Base-by-base conservation (phyloP, 1,140 invertebrate species). In the Drosophila ambigua region DNA sequence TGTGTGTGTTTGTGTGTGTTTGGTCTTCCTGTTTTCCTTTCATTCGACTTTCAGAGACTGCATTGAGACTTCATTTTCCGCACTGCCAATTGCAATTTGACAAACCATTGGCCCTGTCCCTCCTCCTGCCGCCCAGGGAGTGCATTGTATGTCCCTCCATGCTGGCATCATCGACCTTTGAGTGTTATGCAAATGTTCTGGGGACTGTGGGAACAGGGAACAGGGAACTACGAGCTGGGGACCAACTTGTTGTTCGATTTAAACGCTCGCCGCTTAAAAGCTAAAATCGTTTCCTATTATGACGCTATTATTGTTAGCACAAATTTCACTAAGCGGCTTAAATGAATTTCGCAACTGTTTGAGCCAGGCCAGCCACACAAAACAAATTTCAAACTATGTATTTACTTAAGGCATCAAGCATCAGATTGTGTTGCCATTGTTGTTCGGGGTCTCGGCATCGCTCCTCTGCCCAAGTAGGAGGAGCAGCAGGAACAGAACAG, bases 371-470 rank as follows among this genome's bases (percentile, higher is more conserved):
- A 55, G 60, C 63, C 52, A 46, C 23, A 3, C 23, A 24, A 85
- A 85, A 84, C 74, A 85, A 88, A 85, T 87, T 81, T 81, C 48
- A 75, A 85, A 87, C 82, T 85, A 85, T 87, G 68, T 87, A 85
- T 85, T 85, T 85, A 82, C 83, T 85, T 82, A 79, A 79, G 66
- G 82, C 83, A 87, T 78, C 63, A 76, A 50, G 61, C 72, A 77
- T 76, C 72, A 76, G 72, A 76, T 75, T 76, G 72, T 76, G 73
- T 69, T 76, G 72, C 65, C 66, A 87, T 88, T 88, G 83, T 80
- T 82, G 63, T 79, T 76, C 20, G 24, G 35, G 59, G 49, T 28
- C 51, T 28, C 44, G 31, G 31, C 20, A 24, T 61, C 44, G 23
- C 45, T 39, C 31, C 20, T 53, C 46, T 65, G 0, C 0, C 11